A percentile compares a stretch with the other conserved stretches of the same genome.
phyloP scores from a whole-genome alignment of 2,113 vertebrate species.

The Odocoileus virginianus region DNA sequence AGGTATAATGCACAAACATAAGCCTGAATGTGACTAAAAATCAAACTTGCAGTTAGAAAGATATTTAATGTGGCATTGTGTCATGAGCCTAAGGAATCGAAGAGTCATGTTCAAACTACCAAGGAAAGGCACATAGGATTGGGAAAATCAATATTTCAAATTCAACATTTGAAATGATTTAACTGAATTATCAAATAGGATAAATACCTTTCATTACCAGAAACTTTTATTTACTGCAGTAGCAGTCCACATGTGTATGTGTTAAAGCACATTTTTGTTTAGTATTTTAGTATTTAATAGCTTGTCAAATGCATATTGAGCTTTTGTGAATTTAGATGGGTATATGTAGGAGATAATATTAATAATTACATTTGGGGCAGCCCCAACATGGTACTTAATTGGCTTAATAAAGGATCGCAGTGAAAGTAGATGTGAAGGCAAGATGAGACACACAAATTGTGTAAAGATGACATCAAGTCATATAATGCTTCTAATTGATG shows the following conservation, averaged over 20 bases:
- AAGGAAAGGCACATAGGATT: neutral
- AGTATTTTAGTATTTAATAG: conserved; percentile 51
- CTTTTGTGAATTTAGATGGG: conserved; percentile 40
- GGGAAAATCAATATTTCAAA: conserved; percentile 22
- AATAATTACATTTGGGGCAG: neutral
- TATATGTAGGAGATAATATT: conserved; percentile 37
- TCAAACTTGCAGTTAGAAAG: conserved; percentile 39
- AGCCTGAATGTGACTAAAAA: neutral
- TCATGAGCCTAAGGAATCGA: neutral
- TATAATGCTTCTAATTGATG: neutral
- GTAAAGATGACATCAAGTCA: neutral
- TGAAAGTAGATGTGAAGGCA: neutral
- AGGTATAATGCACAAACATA: conserved; percentile 16
- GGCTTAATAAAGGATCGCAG: conserved; percentile 32
- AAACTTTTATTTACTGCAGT: conserved; percentile 30
- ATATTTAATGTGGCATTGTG: neutral
- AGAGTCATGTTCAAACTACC: neutral
- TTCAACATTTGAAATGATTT: conserved; percentile 10
- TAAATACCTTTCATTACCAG: conserved; percentile 25
- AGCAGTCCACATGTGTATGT: neutral
- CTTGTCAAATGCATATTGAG: conserved; percentile 31
- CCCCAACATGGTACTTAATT: neutral
- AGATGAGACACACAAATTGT: neutral
- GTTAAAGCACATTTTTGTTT: conserved; percentile 34
- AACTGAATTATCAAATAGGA: conserved; percentile 39